Conservation (phyloP, 2,888 invertebrate genomes). For the Amaurobius ferox region DNA sequence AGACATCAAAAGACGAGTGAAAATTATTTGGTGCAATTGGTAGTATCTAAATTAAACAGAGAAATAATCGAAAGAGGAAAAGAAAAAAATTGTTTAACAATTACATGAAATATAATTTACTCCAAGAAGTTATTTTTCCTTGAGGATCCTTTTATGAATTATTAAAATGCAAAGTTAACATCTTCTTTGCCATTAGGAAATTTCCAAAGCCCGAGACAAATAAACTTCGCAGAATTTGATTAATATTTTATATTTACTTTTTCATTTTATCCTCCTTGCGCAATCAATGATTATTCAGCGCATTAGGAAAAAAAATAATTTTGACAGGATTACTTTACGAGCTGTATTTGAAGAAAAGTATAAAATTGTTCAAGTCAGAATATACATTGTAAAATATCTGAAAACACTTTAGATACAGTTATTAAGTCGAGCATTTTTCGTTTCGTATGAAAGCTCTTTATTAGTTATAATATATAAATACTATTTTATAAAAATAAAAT, state of each 20-base stretch:
- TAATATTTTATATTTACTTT: not conserved
- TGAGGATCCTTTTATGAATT: not conserved
- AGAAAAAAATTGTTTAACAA: not conserved
- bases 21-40: not conserved
- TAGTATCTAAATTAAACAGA: not conserved
- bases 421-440: too few relatives aligned
- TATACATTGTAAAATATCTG: too few relatives aligned
- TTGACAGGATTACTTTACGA: too few relatives aligned
- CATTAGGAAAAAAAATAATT: too few relatives aligned
- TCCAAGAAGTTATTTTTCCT: not conserved
- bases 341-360: too few relatives aligned
- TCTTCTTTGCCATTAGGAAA: not conserved
- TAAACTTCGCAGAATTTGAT: not conserved
- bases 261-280: not conserved
- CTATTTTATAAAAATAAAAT: too few relatives aligned
- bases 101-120: not conserved
- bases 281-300: too few relatives aligned
- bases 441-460: too few relatives aligned
- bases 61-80: not conserved
- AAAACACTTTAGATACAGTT: too few relatives aligned
- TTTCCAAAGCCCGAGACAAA: not conserved
- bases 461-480: too few relatives aligned
- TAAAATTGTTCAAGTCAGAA: too few relatives aligned
- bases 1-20: not conserved
- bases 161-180: not conserved